Conservation (phyloP, 2,113 vertebrate genomes). For the Etia nguti region DNA sequence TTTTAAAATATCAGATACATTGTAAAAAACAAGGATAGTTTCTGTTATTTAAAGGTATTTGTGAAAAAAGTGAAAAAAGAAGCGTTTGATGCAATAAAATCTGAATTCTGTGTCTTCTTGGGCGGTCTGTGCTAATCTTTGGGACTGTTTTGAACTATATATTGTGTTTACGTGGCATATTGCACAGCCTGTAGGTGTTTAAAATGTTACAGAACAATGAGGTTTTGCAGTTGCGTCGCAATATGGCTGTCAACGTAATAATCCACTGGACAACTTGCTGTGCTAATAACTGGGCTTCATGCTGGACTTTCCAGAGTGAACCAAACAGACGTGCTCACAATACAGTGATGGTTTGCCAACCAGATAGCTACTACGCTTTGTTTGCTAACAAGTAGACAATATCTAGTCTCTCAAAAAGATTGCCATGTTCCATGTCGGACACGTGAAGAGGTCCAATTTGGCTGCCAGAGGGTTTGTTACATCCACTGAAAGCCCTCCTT, state of each 20-base stretch:
- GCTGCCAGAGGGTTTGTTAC: background rate
- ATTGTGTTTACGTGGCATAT: background rate
- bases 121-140: background rate
- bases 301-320: background rate
- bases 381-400: background rate
- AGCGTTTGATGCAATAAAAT: background rate
- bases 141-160: accelerated
- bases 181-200: background rate
- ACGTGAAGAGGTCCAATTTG: background rate
- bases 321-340: background rate
- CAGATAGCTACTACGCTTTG: background rate
- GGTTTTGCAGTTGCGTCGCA: conserved; percentile 18
- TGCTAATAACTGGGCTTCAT: background rate
- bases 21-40: background rate
- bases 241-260: conserved; percentile 4
- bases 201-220: background rate
- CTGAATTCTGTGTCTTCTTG: background rate
- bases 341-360: background rate
- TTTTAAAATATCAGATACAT: background rate
- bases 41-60: background rate
- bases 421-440: background rate
- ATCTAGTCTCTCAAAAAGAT: background rate
- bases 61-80: background rate
- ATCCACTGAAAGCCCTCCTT: background rate
- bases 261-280: background rate